Conservation (phyloP, 2,888 invertebrate species). For the Calameuta pallipes region DNA sequence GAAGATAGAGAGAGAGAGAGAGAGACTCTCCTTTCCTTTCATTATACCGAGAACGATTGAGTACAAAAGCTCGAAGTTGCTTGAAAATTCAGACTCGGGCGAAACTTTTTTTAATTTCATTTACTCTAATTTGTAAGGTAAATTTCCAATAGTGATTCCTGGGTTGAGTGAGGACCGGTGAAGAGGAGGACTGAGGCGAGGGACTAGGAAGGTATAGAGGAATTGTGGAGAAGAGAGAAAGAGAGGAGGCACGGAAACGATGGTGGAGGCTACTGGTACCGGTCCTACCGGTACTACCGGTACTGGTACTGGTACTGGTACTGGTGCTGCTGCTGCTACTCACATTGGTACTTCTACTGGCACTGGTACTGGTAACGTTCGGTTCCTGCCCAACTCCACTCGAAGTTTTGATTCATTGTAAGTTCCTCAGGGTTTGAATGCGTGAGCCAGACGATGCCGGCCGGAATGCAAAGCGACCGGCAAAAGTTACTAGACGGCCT, state of each 20-base stretch:
- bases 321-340: too few species aligned
- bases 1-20: conserved; percentile 6
- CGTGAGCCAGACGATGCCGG: conserved; percentile 17
- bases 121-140: conserved; percentile 63
- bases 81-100: conserved; percentile 45
- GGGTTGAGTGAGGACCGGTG: conserved; percentile 17
- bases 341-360: too few species aligned
- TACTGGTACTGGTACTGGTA: too few species aligned
- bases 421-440: conserved; percentile 32
- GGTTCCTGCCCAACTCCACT: conserved; percentile 18
- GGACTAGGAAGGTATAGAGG: conserved; percentile 8
- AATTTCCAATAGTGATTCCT: conserved; percentile 62
- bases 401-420: conserved; percentile 50
- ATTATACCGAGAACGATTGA: conserved; percentile 56
- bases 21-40: conserved; percentile 43
- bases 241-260: neutral
- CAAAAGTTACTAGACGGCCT: conserved; percentile 20
- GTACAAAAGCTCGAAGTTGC: conserved; percentile 56
- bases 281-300: too few species aligned
- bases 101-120: conserved; percentile 63
- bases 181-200: neutral
- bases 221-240: conserved; percentile 17
- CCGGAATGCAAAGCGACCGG: conserved; percentile 24
- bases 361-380: too few species aligned
- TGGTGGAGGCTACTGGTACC: too few species aligned